Conservation (phyloP, 2,888 invertebrate genomes). For the Yponomeuta cagnagella region DNA sequence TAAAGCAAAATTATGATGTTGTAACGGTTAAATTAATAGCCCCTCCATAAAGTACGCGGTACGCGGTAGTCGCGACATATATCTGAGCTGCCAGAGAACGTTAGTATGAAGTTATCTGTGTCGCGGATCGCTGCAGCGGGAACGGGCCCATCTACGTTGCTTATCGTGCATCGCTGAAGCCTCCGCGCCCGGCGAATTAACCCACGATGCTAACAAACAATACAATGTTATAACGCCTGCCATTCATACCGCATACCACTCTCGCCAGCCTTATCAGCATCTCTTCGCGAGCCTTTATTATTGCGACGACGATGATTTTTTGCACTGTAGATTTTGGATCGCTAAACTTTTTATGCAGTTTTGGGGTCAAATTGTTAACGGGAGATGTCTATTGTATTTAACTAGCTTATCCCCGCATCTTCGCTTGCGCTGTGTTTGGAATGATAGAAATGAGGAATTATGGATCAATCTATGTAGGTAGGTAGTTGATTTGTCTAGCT, state of each 20-base stretch:
- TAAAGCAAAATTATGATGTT: conserved; percentile 10
- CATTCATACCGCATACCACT: conserved; percentile 27
- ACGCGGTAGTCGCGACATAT: conserved; percentile 8
- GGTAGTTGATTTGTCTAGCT: too few relatives aligned
- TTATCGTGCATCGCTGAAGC: conserved; percentile 45
- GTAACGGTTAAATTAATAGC: conserved; percentile 12
- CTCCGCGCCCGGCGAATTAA: conserved; percentile 41
- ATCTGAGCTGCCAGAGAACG: conserved; percentile 36
- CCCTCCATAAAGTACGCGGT: conserved; percentile 3
- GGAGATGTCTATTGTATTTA: background rate
- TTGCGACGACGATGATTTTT: background rate
- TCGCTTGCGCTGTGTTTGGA: background rate
- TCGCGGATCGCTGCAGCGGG: conserved; percentile 49
- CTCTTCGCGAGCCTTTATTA: conserved; percentile 25
- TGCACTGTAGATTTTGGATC: background rate
- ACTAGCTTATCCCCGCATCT: background rate
- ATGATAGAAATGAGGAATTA: too few relatives aligned
- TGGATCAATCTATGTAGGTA: too few relatives aligned
- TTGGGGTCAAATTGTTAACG: background rate
- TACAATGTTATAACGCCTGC: conserved; percentile 33
- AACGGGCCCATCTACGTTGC: conserved; percentile 40
- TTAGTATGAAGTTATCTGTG: conserved; percentile 51
- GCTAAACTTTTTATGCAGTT: conserved; percentile 8
- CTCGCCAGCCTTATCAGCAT: conserved; percentile 34
- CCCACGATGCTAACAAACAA: conserved; percentile 32